Evolutionary conservation across 2,888 invertebrate genomes (phyloP), one percentile per base, ranked within the genome.

Genomic region (Stenotaenia linearis): DNA sequence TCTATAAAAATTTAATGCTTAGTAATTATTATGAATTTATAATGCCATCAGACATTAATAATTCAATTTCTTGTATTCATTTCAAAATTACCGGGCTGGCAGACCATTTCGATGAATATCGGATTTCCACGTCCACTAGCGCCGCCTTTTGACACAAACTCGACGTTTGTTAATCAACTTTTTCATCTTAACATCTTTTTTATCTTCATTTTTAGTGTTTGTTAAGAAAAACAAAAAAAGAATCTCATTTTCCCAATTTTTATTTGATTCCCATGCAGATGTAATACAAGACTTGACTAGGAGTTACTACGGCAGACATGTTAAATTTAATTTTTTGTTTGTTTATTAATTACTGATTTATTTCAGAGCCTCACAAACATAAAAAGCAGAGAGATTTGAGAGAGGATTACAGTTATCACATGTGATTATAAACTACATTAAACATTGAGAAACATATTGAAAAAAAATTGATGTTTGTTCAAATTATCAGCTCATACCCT

Each of bases 201-300:
- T 6, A 76, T 3, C 5, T 76, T 76, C 10, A 30, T 76, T n/a
- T 28, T 76, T 28, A 9, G 18, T 56, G 56, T 74, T 74, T 7
- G 9, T 25, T n/a, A 75, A 75, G 1, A 35, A 75, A 75, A 37
- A 32, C 32, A 7, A 23, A 7, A 28, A 56, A 18, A 56, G 23
- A 1, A 7, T 28, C 9, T 75, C 35, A 75, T 75, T 37, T 75
- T 75, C 37, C 76, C 76, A 32, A 32, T 50, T 78, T 79, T 79
- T 79, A 79, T 79, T 78, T 75, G 79, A 75, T 69, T 79, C 79
- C 79, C 79, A 79, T 56, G 74, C 79, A 79, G 75, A 75, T 78
- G 79, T 18, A 79, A 75, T 79, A 79, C 79, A 79, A 32, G 35
- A 37, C 30, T n/a, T 78, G 79, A 79, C 79, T 79, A 79, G 79